Conservation (phyloP, 2,888 invertebrate genomes). For the Thereva nobilitata region DNA sequence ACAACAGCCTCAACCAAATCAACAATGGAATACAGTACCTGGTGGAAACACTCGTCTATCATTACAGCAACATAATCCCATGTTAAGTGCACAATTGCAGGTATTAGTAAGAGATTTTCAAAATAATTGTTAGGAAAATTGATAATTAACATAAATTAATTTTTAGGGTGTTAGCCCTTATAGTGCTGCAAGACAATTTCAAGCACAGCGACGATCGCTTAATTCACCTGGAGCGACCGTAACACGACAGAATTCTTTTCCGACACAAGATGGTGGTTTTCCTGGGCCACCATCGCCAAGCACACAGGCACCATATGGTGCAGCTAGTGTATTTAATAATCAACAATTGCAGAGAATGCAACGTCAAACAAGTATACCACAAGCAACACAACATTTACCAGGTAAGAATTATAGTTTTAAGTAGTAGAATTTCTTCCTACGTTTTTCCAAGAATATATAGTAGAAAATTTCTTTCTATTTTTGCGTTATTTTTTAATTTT, state of each 20-base stretch:
- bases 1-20: constrained; percentile 45
- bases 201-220: constrained; percentile 53
- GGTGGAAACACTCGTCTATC: constrained; percentile 57
- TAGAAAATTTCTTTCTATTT: constrained; percentile 1
- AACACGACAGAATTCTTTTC: constrained; percentile 57
- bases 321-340: constrained; percentile 51
- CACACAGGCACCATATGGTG: constrained; percentile 52
- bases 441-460: background rate
- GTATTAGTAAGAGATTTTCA: constrained; percentile 60
- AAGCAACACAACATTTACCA: constrained; percentile 58
- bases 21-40: constrained; percentile 44
- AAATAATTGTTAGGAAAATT: background rate
- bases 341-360: constrained; percentile 55
- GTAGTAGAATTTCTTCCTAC: background rate
- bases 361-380: constrained; percentile 56
- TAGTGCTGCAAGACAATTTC: constrained; percentile 52
- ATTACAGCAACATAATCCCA: constrained; percentile 81
- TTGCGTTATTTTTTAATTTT: background rate
- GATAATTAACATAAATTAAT: background rate
- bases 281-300: constrained; percentile 50
- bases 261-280: constrained; percentile 47
- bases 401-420: constrained; percentile 46
- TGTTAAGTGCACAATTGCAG: constrained; percentile 84
- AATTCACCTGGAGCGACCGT: constrained; percentile 55
- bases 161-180: constrained; percentile 53